phyloP scores from a whole-genome alignment of 2,888 invertebrate genomes.

The Pachliopta kotzebuea region DNA sequence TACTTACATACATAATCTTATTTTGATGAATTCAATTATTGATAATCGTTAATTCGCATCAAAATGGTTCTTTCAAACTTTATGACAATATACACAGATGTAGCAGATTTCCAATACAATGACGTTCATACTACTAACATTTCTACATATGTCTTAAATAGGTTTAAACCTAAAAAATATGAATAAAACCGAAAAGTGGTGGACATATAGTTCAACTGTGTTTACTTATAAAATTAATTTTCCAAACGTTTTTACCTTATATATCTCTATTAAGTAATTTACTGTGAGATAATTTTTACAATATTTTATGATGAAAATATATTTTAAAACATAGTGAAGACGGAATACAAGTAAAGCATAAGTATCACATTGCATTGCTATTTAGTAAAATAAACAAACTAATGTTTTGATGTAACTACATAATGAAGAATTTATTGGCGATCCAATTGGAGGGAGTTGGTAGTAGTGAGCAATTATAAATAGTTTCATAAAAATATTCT shows the following conservation, averaged over 20 bases:
- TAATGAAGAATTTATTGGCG: background rate
- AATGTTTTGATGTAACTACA: background rate
- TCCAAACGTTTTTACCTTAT: background rate
- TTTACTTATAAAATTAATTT: background rate
- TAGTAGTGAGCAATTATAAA: background rate
- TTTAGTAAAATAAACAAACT: background rate
- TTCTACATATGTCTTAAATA: background rate
- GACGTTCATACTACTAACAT: background rate
- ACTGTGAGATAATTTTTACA: background rate
- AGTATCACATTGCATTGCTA: background rate
- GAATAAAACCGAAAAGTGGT: too few relatives aligned
- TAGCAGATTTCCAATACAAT: background rate
- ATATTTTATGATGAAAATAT: background rate
- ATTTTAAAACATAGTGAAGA: background rate
- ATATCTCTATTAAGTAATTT: background rate
- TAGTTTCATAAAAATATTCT: background rate
- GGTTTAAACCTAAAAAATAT: background rate
- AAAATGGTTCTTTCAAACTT: background rate
- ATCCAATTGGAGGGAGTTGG: background rate
- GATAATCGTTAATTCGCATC: background rate
- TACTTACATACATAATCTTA: background rate
- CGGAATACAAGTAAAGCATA: background rate
- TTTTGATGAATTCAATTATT: background rate
- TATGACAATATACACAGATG: background rate
- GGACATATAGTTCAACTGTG: background rate